Percentiles rank a stretch among this genome's conserved stretches.
Conservation (phyloP, 2,797 vertebrate species). For the Poeciliopsis gracilis region DNA sequence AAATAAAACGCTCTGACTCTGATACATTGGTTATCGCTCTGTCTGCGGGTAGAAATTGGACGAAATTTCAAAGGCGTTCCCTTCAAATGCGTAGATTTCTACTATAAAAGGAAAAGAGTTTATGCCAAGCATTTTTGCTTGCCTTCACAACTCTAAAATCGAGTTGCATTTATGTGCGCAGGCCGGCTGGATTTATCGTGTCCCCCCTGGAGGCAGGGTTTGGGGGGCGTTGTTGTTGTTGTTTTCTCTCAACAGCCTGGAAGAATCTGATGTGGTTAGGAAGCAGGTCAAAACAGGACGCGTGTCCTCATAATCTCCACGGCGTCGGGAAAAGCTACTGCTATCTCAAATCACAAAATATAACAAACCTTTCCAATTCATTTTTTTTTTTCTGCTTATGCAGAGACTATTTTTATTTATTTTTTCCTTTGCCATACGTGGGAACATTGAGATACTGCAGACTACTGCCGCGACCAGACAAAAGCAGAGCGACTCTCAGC, state of each 20-base stretch:
- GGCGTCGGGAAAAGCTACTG: neutral
- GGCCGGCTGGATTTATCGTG: neutral
- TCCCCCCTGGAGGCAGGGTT: neutral
- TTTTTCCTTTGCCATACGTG: neutral
- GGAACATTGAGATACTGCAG: constrained; percentile 14
- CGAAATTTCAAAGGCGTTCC: neutral
- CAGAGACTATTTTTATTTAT: neutral
- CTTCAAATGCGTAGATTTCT: neutral
- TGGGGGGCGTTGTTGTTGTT: neutral
- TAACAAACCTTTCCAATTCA: constrained; percentile 7
- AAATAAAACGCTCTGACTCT: neutral
- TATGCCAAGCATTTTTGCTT: neutral
- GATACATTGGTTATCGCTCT: neutral
- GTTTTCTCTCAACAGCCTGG: neutral
- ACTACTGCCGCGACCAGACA: neutral
- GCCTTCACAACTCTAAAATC: constrained; percentile 8
- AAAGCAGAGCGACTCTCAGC: constrained; percentile 3
- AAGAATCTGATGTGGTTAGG: neutral
- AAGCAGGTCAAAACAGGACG: neutral
- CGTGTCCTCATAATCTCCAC: constrained; percentile 6
- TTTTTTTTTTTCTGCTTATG: neutral
- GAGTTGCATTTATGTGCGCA: constrained; percentile 10
- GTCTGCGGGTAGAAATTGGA: neutral
- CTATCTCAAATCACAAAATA: constrained; percentile 8
- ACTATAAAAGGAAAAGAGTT: neutral